Evolutionary conservation across 2,888 invertebrate genomes (phyloP).

Genomic region (Horisme vitalbata): DNA sequence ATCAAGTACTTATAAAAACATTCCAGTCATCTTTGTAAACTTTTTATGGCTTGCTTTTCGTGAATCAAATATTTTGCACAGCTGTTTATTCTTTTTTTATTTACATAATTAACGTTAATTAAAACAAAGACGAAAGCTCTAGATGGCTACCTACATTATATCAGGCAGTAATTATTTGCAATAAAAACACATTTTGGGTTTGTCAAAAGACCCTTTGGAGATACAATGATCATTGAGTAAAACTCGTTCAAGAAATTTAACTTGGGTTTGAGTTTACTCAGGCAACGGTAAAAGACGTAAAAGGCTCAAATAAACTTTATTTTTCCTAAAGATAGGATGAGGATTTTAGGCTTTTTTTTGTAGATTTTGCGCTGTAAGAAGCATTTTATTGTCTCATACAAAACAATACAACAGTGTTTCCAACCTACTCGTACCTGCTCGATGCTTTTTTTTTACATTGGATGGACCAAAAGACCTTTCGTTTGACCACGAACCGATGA

Average conservation of each 20-base stretch:
- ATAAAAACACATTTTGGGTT: neutral
- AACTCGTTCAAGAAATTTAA: slow-evolving; percentile 11
- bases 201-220: neutral
- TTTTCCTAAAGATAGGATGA: slow-evolving; percentile 10
- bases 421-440: slow-evolving; percentile 18
- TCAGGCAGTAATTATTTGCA: neutral
- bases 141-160: no score
- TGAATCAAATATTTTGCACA: no score
- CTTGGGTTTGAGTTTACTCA: slow-evolving; percentile 10
- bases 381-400: slow-evolving; percentile 30
- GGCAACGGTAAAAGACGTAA: slow-evolving; percentile 13
- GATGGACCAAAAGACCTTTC: no score
- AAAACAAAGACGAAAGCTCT: no score
- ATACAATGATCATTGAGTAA: slow-evolving; percentile 4
- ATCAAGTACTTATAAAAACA: no score
- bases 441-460: no score
- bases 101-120: no score
- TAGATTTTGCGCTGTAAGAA: slow-evolving; percentile 28
- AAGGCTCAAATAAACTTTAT: slow-evolving; percentile 15
- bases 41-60: no score
- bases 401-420: slow-evolving; percentile 29
- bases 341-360: slow-evolving; percentile 26
- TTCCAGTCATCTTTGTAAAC: no score
- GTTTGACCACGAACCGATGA: no score
- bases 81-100: no score